Conservation (phyloP, 1,140 invertebrate species). For the Riptortus pedestris region DNA sequence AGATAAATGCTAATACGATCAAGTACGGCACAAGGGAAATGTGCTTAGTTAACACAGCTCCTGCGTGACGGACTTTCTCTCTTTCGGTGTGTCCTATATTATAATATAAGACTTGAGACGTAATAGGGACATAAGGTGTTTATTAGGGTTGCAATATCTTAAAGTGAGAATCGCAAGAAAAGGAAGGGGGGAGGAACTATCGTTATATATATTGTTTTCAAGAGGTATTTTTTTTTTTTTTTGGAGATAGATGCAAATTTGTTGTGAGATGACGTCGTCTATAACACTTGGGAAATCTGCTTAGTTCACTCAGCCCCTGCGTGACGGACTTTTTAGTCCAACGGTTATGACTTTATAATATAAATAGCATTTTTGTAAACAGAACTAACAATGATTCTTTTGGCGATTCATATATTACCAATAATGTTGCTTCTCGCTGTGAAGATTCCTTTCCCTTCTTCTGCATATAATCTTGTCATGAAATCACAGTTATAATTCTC, state of each 20-base stretch:
- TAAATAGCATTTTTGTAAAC: not conserved
- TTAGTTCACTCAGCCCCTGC: no score
- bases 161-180: no score
- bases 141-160: no score
- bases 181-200: not conserved
- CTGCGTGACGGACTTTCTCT: not conserved
- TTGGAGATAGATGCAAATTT: not conserved
- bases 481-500: slow-evolving; percentile 96
- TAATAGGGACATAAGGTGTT: no score
- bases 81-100: not conserved
- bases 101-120: no score
- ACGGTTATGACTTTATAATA: no score
- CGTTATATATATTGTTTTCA: not conserved
- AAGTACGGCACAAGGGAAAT: not conserved
- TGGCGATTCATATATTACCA: slow-evolving; percentile 40
- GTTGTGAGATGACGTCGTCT: not conserved
- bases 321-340: no score
- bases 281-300: not conserved
- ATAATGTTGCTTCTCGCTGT: slow-evolving; percentile 89
- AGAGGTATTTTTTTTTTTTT: not conserved
- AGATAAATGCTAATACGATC: not conserved
- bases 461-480: slow-evolving; percentile 84
- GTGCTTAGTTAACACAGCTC: not conserved
- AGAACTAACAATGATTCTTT: not conserved
- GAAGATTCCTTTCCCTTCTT: slow-evolving; percentile 94